These are phyloP conservation scores for Periophthalmus magnuspinnatus DNA, from an alignment of 2,797 vertebrate species.

Conservation along the genomic window DNA sequence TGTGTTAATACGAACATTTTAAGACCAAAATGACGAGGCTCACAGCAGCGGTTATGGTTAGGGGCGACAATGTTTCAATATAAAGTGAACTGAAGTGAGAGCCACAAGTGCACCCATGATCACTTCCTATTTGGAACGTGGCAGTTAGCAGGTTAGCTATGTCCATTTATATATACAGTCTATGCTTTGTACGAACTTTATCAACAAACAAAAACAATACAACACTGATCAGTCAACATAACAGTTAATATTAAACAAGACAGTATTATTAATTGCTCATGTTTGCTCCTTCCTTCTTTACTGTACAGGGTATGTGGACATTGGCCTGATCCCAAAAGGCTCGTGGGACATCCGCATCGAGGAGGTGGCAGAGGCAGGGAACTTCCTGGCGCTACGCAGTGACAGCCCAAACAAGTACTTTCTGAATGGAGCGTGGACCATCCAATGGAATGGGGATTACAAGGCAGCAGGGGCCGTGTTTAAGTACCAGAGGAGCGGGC, in stretches of 20 bases:
- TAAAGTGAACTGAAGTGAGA: too few species aligned
- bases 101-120: too few species aligned
- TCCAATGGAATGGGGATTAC: constrained; percentile 96
- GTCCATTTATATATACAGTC: too few species aligned
- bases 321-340: constrained; percentile 91
- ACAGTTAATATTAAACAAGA: background rate
- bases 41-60: too few species aligned
- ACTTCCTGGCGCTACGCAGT: constrained; percentile 90
- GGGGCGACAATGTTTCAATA: too few species aligned
- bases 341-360: constrained; percentile 89
- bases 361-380: constrained; percentile 88
- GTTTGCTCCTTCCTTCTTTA: background rate
- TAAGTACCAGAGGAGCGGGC: constrained; percentile 86
- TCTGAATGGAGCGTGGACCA: constrained; percentile 93
- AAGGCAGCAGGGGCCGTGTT: constrained; percentile 91
- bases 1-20: too few species aligned
- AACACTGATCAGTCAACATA: background rate
- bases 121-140: too few species aligned
- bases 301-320: constrained; percentile 88
- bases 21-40: too few species aligned
- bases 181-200: too few species aligned
- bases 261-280: background rate
- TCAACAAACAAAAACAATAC: too few species aligned
- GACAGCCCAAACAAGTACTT: constrained; percentile 89
- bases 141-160: too few species aligned